Conservation (phyloP, 37 sponge, comb jelly and placozoan genomes). For the Bolinopsis microptera region DNA sequence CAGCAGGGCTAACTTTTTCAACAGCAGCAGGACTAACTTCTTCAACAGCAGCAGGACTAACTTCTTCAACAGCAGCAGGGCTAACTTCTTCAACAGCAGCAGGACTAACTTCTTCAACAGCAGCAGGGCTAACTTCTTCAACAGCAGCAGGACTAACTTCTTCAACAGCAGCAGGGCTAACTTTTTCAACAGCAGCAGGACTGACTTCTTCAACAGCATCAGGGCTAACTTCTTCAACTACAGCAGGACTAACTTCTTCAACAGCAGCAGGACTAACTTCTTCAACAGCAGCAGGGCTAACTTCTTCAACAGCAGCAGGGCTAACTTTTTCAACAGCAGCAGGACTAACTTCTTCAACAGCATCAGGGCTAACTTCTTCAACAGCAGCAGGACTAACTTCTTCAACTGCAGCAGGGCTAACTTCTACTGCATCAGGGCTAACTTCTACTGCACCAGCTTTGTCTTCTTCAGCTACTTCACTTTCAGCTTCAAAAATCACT, state of each 20-base stretch:
- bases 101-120: neutral
- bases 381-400: too few relatives aligned
- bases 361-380: constrained; percentile 66
- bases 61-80: neutral
- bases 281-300: neutral
- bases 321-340: too few relatives aligned
- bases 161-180: neutral
- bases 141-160: neutral
- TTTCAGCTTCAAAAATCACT: neutral
- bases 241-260: neutral
- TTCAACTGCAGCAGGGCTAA: constrained; percentile 63
- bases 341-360: neutral
- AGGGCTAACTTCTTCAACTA: neutral
- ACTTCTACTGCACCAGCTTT: neutral
- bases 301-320: too few relatives aligned
- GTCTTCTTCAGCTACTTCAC: neutral
- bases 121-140: neutral
- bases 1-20: neutral
- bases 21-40: neutral
- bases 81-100: neutral
- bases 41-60: neutral
- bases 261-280: neutral
- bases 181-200: neutral
- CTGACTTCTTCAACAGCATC: neutral
- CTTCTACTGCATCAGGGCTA: neutral